Evolutionary conservation across 2,888 invertebrate genomes (phyloP).

Genomic region (Peribatodes rhomboidaria): DNA sequence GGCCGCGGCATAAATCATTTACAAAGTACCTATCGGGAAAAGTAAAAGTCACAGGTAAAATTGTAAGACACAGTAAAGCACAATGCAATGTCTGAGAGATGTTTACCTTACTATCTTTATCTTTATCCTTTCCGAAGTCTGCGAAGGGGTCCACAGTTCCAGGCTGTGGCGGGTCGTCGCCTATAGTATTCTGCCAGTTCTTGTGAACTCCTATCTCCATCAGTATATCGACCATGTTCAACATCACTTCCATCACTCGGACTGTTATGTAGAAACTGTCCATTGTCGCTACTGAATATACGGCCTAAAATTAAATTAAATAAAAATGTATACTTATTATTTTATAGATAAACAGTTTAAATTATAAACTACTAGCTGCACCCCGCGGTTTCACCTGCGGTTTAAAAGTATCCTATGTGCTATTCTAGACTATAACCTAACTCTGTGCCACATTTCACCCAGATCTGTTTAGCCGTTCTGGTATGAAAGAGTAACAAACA

Average conservation of each 20-base stretch:
- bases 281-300: constrained; percentile 94
- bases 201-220: constrained; percentile 96
- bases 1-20: too few relatives aligned
- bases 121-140: constrained; percentile 76
- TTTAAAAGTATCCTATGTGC: too few relatives aligned
- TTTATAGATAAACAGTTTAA: too few relatives aligned
- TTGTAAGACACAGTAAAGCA: not conserved
- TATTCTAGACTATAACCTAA: too few relatives aligned
- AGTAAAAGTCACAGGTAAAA: not conserved
- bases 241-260: constrained; percentile 96
- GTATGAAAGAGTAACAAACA: too few relatives aligned
- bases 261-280: constrained; percentile 94
- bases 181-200: constrained; percentile 71
- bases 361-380: too few relatives aligned
- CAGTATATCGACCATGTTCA: constrained; percentile 96
- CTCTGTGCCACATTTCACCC: too few relatives aligned
- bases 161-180: constrained; percentile 73
- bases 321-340: too few relatives aligned
- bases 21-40: too few relatives aligned
- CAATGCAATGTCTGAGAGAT: not conserved
- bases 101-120: constrained; percentile 76
- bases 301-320: constrained; percentile 88
- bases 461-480: too few relatives aligned
- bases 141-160: constrained; percentile 70
- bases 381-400: too few relatives aligned